Evolutionary conservation across 2,797 vertebrate species (phyloP).

Genomic region (Podarcis siculus): DNA sequence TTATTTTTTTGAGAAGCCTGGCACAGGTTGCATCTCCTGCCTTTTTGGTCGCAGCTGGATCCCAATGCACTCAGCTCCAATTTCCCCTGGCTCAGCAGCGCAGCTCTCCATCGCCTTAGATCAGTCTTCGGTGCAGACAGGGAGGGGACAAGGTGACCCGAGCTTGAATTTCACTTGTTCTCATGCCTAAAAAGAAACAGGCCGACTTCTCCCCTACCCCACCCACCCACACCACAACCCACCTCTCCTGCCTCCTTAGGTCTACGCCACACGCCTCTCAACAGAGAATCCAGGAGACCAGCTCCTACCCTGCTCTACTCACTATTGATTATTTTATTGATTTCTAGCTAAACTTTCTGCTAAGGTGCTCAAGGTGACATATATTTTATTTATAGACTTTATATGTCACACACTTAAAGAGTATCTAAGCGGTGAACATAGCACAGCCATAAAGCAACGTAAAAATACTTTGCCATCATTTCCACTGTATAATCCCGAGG

Average conservation of each 20-base stretch:
- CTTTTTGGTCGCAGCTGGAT: not conserved
- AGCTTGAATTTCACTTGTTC: not conserved
- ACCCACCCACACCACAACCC: not conserved
- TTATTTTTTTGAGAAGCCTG: not conserved
- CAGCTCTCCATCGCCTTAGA: not conserved
- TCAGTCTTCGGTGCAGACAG: not conserved
- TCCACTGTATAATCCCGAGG: no score
- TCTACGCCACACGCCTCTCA: not conserved
- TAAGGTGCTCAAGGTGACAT: no score
- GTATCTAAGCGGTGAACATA: no score
- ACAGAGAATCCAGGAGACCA: not conserved
- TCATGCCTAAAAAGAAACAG: not conserved
- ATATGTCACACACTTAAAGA: no score
- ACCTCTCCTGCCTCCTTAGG: not conserved
- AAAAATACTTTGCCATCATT: no score
- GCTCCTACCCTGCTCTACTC: not conserved
- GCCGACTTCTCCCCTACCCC: no score
- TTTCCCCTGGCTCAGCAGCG: not conserved
- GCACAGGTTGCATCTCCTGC: not conserved
- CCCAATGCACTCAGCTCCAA: not conserved
- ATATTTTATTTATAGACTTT: no score
- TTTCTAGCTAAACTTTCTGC: no score
- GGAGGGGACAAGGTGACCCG: not conserved
- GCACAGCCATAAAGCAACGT: no score
- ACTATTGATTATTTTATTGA: no score